Evolutionary conservation across 2,113 vertebrate genomes (phyloP), one percentile per base, ranked within the genome.

Genomic region (Nycticebus coucang): DNA sequence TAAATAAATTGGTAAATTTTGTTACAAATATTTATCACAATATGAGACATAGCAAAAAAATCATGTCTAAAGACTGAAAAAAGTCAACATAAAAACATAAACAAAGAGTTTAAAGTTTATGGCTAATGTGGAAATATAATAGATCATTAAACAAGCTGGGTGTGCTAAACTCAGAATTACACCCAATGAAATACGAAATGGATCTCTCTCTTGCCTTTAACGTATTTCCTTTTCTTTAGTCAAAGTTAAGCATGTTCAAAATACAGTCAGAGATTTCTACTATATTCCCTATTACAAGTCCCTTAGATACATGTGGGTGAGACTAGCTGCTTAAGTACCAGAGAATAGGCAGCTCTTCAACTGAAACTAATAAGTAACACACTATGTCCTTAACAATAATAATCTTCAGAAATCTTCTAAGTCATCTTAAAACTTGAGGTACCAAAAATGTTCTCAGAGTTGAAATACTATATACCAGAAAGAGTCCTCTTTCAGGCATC

Each of bases 181-280:
- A 69, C 6, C 5, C 35, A 2, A 55, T 85, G 19, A 94, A 81
- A 86, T 71, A 75, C 53, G 14, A 90, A 93, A 79, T 22, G 11
- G 1, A 69, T 17, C 18, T 93, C 57, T 90, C 59, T 72, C 41
- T 64, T 95, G 60, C 17, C 30, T 94, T 92, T 24, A 66, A 35
- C 7, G 10, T 83, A 41, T 57, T 15, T 94, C 45, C 10, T 41
- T 95, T 94, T 72, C 41, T 95, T n/a, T 74, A 55, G 37, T 59
- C 66, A 95, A 88, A 96, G 57, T 13, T 75, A 94, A 77, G 33
- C 14, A 87, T 85, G 87, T 94, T 84, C 45, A 87, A 93, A 94
- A 66, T 69, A 66, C 5, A 81, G 50, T 90, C 50, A 71, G 37
- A 72, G 26, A 37, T 50, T 41, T 89, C 37, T 62, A 68, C 66